Evolutionary conservation across 92 coral and sea anemone genomes (phyloP).

Genomic region (Isaurus tuberculatus): DNA sequence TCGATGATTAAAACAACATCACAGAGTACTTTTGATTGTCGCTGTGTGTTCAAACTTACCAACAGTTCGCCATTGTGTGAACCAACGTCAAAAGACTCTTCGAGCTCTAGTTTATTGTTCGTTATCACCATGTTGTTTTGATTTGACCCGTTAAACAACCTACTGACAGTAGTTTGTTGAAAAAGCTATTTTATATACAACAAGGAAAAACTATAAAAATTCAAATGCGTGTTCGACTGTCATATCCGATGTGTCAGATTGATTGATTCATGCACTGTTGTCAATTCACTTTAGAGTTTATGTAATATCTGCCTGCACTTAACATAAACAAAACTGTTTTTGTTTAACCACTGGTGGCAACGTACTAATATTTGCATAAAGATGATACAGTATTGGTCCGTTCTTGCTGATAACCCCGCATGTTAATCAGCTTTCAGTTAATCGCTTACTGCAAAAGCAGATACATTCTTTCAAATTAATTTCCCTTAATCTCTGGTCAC

Average conservation of each 20-base stretch:
- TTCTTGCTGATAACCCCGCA: not conserved
- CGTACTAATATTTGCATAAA: not conserved
- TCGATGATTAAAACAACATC: constrained; percentile 79
- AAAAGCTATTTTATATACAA: not conserved
- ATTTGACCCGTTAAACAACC: not conserved
- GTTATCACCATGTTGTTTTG: constrained; percentile 21
- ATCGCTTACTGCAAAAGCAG: not conserved
- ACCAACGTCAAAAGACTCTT: constrained; percentile 16
- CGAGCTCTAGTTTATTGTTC: not conserved
- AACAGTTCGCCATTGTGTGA: constrained; percentile 33
- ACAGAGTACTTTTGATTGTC: constrained; percentile 76
- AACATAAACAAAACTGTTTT: not conserved
- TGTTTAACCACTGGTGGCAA: not conserved
- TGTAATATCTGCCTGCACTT: not conserved
- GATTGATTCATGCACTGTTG: not conserved
- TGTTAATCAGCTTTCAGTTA: not conserved
- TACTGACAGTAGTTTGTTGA: not conserved
- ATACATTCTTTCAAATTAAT: not conserved
- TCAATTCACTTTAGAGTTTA: not conserved
- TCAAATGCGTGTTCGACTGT: not conserved
- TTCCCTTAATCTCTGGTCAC: not conserved
- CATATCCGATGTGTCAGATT: not conserved
- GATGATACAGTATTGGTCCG: not conserved
- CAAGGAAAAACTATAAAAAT: not conserved
- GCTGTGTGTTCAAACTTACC: constrained; percentile 69